A percentile compares a stretch with the other conserved stretches of the same genome.
phyloP scores from a whole-genome alignment of 92 coral and sea anemone species.

The Porites lobata region DNA sequence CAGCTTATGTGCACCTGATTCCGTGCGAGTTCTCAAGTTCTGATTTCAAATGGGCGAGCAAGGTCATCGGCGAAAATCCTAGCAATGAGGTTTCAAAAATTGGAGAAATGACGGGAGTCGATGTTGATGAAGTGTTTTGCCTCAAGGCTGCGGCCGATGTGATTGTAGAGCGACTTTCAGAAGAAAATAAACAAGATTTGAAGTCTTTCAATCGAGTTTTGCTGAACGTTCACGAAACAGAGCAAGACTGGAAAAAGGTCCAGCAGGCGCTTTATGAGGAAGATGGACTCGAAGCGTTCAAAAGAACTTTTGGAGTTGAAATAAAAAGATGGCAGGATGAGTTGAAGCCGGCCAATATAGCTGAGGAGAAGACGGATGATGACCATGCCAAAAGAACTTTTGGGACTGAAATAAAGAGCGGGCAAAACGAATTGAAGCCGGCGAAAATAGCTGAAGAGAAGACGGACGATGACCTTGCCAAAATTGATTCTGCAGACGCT shows the following conservation, averaged over 20 bases:
- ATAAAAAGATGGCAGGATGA: neutral
- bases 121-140: slow-evolving; percentile 57
- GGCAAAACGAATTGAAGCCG: slow-evolving; percentile 10
- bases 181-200: slow-evolving; percentile 3
- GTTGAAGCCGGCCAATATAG: slow-evolving; percentile 7
- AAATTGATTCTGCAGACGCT: neutral
- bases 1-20: slow-evolving; percentile 83
- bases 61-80: slow-evolving; percentile 10
- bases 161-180: slow-evolving; percentile 49
- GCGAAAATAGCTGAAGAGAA: neutral
- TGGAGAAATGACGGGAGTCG: slow-evolving; percentile 43
- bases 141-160: slow-evolving; percentile 57
- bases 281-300: slow-evolving; percentile 15
- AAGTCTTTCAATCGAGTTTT: slow-evolving; percentile 62
- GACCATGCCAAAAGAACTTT: slow-evolving; percentile 16
- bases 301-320: slow-evolving; percentile 39
- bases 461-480: neutral
- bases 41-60: slow-evolving; percentile 66
- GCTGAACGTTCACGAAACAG: slow-evolving; percentile 70
- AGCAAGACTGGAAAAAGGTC: slow-evolving; percentile 60
- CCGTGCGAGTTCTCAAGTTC: slow-evolving; percentile 77
- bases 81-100: slow-evolving; percentile 27
- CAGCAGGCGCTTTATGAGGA: slow-evolving; percentile 20
- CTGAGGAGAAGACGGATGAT: neutral
- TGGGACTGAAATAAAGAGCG: slow-evolving; percentile 25